Evolutionary conservation across 2,113 vertebrate species (phyloP).

Genomic region (Scopus umbretta): DNA sequence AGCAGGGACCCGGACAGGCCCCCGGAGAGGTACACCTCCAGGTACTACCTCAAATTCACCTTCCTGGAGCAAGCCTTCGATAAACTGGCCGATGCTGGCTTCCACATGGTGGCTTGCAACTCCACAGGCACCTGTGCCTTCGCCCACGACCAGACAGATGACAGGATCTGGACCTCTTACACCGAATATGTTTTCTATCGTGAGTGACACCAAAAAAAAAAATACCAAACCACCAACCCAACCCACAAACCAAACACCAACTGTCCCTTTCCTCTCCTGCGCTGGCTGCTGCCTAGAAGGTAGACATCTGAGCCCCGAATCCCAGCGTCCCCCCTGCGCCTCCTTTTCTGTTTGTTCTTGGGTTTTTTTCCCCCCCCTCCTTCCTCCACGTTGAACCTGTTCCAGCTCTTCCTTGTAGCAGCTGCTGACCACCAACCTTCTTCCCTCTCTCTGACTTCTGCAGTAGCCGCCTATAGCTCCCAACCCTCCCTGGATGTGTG

Average conservation of each 20-base stretch:
- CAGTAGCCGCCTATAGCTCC: neutral
- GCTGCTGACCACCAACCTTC: neutral
- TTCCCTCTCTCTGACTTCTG: neutral
- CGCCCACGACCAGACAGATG: conserved; percentile 90
- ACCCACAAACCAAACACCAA: neutral
- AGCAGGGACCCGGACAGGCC: conserved; percentile 91
- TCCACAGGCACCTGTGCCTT: conserved; percentile 91
- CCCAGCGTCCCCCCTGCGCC: neutral
- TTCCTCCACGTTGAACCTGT: neutral
- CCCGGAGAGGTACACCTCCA: conserved; percentile 89
- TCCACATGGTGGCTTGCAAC: conserved; percentile 96
- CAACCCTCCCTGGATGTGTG: neutral
- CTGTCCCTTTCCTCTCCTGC: neutral
- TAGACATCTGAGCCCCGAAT: neutral
- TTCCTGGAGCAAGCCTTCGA: conserved; percentile 96
- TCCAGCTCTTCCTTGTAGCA: neutral
- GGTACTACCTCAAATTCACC: conserved; percentile 95
- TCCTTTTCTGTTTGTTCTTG: neutral
- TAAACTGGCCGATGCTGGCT: conserved; percentile 87
- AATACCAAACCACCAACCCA: too few species aligned
- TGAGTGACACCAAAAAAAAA: conserved; percentile 78
- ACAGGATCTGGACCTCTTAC: conserved; percentile 99
- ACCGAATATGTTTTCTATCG: conserved; percentile 98
- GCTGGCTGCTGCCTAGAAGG: conserved; percentile 36
- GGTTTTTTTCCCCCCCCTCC: neutral